Evolutionary conservation across 2,797 vertebrate genomes (phyloP).

Genomic region (Gymnothorax javanicus): DNA sequence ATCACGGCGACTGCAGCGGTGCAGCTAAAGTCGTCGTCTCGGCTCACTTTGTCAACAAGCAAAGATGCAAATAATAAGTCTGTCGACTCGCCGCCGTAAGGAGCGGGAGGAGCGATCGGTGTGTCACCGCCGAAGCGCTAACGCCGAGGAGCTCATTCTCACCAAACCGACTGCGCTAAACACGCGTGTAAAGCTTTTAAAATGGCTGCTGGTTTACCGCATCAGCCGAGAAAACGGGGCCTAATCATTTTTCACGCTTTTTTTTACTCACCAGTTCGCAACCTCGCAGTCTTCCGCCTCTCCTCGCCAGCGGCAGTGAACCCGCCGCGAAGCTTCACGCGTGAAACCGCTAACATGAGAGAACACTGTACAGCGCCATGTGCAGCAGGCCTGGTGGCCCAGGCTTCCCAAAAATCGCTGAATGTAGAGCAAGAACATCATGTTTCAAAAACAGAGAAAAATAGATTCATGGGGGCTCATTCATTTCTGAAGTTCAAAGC

Average conservation of each 20-base stretch:
- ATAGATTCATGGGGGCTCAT: background rate
- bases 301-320: background rate
- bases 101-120: background rate
- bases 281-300: background rate
- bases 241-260: background rate
- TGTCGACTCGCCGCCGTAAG: background rate
- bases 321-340: background rate
- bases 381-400: no score
- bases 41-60: constrained; percentile 1
- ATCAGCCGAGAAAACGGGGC: background rate
- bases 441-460: background rate
- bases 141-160: background rate
- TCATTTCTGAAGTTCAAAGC: no score
- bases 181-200: background rate
- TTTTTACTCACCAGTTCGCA: background rate
- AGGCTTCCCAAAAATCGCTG: no score
- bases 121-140: background rate
- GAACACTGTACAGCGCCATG: background rate
- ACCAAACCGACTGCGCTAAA: background rate
- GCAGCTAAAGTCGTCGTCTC: background rate
- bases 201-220: background rate
- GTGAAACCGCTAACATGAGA: background rate
- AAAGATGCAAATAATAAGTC: background rate
- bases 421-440: background rate
- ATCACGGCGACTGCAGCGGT: background rate